phyloP scores from a whole-genome alignment of 2,888 invertebrate species.

The Sminthurides aquaticus region DNA sequence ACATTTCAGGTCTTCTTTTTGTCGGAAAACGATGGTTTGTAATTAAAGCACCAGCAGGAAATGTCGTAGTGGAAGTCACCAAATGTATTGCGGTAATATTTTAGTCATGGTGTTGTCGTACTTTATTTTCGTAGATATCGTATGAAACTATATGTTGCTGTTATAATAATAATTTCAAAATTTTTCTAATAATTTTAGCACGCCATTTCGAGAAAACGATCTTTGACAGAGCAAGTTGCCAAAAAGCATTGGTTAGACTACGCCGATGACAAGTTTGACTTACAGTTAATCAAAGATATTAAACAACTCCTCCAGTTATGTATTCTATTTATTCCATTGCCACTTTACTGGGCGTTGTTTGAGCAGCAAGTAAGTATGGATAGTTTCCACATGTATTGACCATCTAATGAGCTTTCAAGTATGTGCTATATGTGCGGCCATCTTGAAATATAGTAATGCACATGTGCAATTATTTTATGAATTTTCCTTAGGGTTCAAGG shows the following conservation, averaged over 20 bases:
- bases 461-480: neutral
- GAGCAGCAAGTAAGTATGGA: slow-evolving; percentile 54
- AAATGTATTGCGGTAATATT: slow-evolving; percentile 59
- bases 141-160: too few species aligned
- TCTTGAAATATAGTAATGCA: neutral
- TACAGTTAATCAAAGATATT: slow-evolving; percentile 61
- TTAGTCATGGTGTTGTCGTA: too few species aligned
- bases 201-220: slow-evolving; percentile 51
- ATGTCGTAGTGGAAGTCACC: slow-evolving; percentile 63
- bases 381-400: too few species aligned
- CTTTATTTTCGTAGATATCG: too few species aligned
- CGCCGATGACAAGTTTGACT: slow-evolving; percentile 58
- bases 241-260: slow-evolving; percentile 66
- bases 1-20: slow-evolving; percentile 63
- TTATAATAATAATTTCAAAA: too few species aligned
- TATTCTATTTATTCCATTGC: slow-evolving; percentile 64
- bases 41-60: slow-evolving; percentile 62
- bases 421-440: too few species aligned
- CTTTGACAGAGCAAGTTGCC: slow-evolving; percentile 24
- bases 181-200: too few species aligned
- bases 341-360: slow-evolving; percentile 69
- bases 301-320: slow-evolving; percentile 61
- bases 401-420: too few species aligned
- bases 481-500: slow-evolving; percentile 45
- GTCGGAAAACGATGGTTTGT: slow-evolving; percentile 63